Conservation (phyloP, 2,888 invertebrate species). For the Drosophila rubida region DNA sequence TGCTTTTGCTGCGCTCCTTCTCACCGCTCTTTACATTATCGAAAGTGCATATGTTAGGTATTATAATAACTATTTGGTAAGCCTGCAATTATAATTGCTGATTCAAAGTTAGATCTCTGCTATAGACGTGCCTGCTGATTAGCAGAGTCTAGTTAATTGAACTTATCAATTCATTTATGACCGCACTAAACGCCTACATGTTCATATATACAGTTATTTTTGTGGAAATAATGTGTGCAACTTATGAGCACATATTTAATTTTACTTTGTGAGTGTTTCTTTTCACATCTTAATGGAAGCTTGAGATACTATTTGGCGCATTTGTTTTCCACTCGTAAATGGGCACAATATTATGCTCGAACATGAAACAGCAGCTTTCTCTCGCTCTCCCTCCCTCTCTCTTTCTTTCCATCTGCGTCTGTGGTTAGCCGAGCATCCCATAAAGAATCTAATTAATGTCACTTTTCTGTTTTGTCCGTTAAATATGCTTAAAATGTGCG, state of each 20-base stretch:
- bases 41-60: no score
- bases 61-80: constrained; percentile 1
- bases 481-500: constrained; percentile 56
- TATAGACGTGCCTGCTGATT: not conserved
- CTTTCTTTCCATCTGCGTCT: not conserved
- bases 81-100: not conserved
- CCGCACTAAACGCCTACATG: not conserved
- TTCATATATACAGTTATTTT: not conserved
- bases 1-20: constrained; percentile 33
- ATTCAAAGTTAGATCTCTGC: not conserved
- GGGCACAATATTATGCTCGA: constrained; percentile 52
- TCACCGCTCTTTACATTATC: not conserved
- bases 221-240: not conserved
- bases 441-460: constrained; percentile 59
- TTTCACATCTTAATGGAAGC: constrained; percentile 34
- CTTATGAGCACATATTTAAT: constrained; percentile 3
- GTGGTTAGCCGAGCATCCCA: constrained; percentile 28
- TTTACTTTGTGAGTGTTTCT: constrained; percentile 5
- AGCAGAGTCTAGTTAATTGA: not conserved
- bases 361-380: constrained; percentile 50
- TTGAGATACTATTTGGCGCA: constrained; percentile 34
- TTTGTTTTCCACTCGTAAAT: constrained; percentile 37
- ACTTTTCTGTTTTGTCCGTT: constrained; percentile 31
- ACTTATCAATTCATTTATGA: constrained; percentile 5
- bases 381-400: not conserved